Conservation (phyloP, 2,888 invertebrate species). For the Lamellibrachia satsuma region DNA sequence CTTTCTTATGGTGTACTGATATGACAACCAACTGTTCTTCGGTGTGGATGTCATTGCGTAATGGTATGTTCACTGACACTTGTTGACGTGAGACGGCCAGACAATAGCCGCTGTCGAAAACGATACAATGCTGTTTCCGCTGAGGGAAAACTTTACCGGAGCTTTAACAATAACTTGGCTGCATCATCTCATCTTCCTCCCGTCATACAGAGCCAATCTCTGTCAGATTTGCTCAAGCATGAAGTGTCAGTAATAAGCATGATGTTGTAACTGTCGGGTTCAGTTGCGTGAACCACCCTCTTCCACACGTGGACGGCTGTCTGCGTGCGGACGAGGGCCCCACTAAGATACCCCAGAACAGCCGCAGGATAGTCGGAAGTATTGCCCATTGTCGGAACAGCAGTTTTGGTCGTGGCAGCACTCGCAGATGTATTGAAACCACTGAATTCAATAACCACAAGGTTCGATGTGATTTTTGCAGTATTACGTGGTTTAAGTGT, state of each 20-base stretch:
- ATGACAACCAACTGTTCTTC: not conserved
- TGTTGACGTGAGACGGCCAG: not conserved
- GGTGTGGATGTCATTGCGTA: not conserved
- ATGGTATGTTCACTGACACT: not conserved
- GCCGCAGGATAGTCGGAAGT: not conserved
- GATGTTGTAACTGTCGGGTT: conserved; percentile 6
- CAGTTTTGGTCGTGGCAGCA: conserved; percentile 2
- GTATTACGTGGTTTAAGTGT: conserved; percentile 7
- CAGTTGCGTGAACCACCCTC: not conserved
- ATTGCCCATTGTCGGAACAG: not conserved
- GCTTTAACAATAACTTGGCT: conserved; percentile 10
- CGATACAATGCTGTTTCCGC: not conserved
- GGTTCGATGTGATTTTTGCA: conserved; percentile 17
- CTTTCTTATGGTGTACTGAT: conserved; percentile 13
- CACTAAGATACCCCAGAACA: conserved; percentile 8
- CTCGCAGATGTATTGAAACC: conserved; percentile 3
- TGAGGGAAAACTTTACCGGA: not conserved
- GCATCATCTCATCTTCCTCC: not conserved
- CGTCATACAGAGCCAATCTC: not conserved
- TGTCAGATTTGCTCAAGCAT: conserved; percentile 17
- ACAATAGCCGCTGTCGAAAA: not conserved
- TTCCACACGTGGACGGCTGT: not conserved
- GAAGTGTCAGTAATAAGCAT: conserved; percentile 1
- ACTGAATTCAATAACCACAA: conserved; percentile 17
- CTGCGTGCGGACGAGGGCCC: not conserved